Evolutionary conservation across 2,113 vertebrate genomes (phyloP), one percentile per base, ranked within the genome.

Genomic region (Melanostigma gelatinosum): DNA sequence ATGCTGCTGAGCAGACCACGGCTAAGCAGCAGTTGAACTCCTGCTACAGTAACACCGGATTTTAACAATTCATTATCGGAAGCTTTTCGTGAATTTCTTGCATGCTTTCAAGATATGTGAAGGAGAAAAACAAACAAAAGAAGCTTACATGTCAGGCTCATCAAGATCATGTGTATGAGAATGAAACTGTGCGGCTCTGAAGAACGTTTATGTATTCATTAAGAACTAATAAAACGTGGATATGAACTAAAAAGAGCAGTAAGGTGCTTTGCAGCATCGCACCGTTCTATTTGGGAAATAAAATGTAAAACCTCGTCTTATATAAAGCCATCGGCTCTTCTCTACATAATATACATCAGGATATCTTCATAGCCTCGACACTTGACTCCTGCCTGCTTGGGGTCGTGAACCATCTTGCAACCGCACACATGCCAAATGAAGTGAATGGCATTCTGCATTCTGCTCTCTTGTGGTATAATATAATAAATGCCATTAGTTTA

Each of bases 401-500:
- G 66, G 76, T 84, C 68, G 77, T 13, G 18, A 79, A 32, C 74
- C 61, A 36, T 38, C 60, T 72, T 1, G 60, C 71, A 70, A 36
- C 72, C 77, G 76, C 64, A 82, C 60, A 44, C 63, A 22, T 38
- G 84, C 68, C 79, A 77, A 89, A 83, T 72, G 80, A 85, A 52
- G 34, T 72, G 34, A 54, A 62, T 34, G 62, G 5, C 4, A 0
- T 3, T 64, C 72, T 20, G 58, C 71, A 46, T 52, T 29, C 72
- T 27, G 18, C 66, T 63, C 82, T 79, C 58, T 16, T 10, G 71
- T 4, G 34, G 34, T 66, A 24, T 15, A 9, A 38, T 44, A 60
- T 74, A 71, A 85, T 67, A 57, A 79, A 77, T 67, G 81, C 40
- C 46, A 38, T 78, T 85, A 29, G 61, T 52, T 24, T 52, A 65